A percentile compares a stretch with the other conserved stretches of the same genome.
Evolutionary conservation across 2,888 invertebrate species (phyloP).

Genomic region (Mesorhabditis belari): DNA sequence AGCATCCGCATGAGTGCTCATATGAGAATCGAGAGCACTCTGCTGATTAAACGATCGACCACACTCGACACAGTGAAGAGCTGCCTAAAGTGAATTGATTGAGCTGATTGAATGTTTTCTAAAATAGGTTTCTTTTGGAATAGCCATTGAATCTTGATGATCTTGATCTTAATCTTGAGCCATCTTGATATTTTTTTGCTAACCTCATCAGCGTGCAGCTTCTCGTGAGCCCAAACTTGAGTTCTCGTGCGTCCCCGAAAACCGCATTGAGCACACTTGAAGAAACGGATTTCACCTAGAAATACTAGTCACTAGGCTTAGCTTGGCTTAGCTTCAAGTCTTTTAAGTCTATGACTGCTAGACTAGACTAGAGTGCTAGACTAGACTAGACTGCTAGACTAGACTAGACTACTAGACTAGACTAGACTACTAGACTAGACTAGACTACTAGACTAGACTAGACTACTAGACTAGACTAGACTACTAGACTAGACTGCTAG

Average conservation of each 20-base stretch:
- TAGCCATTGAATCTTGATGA: too few species aligned
- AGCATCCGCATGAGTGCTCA: constrained; percentile 19
- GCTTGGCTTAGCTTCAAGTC: too few species aligned
- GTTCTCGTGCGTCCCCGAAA: constrained; percentile 52
- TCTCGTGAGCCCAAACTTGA: constrained; percentile 61
- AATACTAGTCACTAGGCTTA: not conserved
- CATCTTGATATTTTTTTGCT: too few species aligned
- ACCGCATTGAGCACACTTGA: constrained; percentile 53
- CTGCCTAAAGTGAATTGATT: too few species aligned
- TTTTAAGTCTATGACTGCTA: not conserved
- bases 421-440: not conserved
- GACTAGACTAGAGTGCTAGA: not conserved
- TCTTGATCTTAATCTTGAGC: too few species aligned
- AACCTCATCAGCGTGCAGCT: constrained; percentile 58
- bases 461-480: not conserved
- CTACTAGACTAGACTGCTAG: too few species aligned
- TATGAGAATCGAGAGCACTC: constrained; percentile 62
- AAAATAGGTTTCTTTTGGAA: too few species aligned
- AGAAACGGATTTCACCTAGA: constrained; percentile 56
- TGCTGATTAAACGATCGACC: constrained; percentile 62
- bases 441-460: not conserved
- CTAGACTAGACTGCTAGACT: not conserved
- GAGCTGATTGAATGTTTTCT: too few species aligned
- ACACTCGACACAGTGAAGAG: constrained; percentile 61
- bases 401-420: not conserved